These are phyloP conservation scores for Hyles lineata DNA, from an alignment of 2,888 invertebrate species.

Conservation along the genomic window DNA sequence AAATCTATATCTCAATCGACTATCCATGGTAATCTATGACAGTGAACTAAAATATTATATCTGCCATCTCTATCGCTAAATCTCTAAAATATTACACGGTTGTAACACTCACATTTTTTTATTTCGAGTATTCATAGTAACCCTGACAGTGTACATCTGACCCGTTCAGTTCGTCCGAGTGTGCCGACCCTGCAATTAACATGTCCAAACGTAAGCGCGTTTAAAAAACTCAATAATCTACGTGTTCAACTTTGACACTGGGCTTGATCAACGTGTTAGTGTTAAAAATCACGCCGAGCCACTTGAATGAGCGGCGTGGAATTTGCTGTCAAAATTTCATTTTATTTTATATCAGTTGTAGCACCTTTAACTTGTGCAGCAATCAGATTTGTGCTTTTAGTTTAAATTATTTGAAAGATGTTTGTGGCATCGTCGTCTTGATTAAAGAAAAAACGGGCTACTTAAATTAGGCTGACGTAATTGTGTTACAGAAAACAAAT, in stretches of 20 bases:
- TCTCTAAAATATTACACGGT: neutral
- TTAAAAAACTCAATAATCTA: constrained; percentile 48
- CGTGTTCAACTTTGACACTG: constrained; percentile 51
- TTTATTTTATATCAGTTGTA: neutral
- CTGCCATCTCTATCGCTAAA: too few relatives aligned
- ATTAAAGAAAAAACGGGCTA: too few relatives aligned
- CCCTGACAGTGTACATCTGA: constrained; percentile 13
- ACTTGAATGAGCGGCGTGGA: neutral
- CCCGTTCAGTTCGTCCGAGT: constrained; percentile 43
- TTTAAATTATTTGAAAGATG: too few relatives aligned
- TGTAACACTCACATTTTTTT: neutral
- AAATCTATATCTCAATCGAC: too few relatives aligned
- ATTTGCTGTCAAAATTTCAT: neutral
- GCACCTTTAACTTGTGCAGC: too few relatives aligned
- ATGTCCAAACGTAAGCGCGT: constrained; percentile 54
- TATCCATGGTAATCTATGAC: too few relatives aligned
- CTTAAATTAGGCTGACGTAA: too few relatives aligned
- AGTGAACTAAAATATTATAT: too few relatives aligned
- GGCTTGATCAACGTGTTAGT: neutral
- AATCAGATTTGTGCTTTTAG: too few relatives aligned
- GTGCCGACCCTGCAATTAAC: constrained; percentile 62
- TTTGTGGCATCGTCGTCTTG: too few relatives aligned
- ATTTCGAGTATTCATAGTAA: constrained; percentile 10
- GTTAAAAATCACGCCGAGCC: neutral
- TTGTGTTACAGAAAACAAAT: too few relatives aligned